A percentile compares a stretch with the other conserved stretches of the same genome.
Evolutionary conservation across 2,797 vertebrate genomes (phyloP).

Genomic region (Propithecus perrieri): DNA sequence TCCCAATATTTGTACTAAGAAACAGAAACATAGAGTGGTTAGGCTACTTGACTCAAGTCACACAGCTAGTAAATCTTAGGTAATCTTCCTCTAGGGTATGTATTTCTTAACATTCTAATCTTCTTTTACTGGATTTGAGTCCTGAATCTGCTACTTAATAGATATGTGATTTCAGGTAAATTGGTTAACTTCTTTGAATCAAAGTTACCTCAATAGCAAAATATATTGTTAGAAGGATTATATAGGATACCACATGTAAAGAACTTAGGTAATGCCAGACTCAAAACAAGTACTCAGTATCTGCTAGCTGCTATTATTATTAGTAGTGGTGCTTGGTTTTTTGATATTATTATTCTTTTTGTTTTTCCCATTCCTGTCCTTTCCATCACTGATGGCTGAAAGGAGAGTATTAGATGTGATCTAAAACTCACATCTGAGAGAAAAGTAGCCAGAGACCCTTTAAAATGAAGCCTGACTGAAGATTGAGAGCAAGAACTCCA

Average conservation of each 20-base stretch:
- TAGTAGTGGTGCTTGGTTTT: not conserved
- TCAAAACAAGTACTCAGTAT: not conserved
- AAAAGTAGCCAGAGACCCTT: not conserved
- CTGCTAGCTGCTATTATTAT: not conserved
- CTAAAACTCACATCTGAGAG: not conserved
- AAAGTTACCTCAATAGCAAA: constrained; percentile 36
- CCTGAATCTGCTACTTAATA: not conserved
- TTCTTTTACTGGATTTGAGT: not conserved
- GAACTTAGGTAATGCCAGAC: not conserved
- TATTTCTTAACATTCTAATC: not conserved
- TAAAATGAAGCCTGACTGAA: not conserved
- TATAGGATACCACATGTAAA: not conserved
- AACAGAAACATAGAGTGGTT: not conserved
- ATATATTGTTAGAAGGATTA: not conserved
- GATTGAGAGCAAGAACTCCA: not conserved
- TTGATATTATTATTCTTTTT: not conserved
- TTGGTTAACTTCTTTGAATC: not conserved
- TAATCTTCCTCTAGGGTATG: not conserved
- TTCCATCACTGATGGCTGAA: not conserved
- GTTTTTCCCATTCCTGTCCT: not conserved
- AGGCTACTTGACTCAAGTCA: not conserved
- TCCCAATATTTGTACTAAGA: not conserved
- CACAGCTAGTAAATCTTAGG: not conserved
- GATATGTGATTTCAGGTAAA: not conserved
- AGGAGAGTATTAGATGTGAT: not conserved